Percentiles rank a stretch among this genome's conserved stretches.
phyloP scores from a whole-genome alignment of 2,888 invertebrate species.

The Phengaris alcon region DNA sequence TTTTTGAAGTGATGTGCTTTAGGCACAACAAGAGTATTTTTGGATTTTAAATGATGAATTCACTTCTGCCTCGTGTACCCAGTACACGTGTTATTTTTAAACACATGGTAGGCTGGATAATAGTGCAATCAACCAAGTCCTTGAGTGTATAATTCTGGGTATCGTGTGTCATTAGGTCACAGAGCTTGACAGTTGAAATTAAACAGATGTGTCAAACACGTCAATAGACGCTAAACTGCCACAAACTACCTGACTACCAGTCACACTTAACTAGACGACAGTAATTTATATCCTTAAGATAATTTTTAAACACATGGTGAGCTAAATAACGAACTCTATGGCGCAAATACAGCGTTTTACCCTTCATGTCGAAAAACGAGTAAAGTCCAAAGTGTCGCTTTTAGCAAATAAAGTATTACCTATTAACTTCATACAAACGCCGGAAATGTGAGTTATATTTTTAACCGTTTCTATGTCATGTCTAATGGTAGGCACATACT shows the following conservation, averaged over 20 bases:
- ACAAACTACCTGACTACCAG: background rate
- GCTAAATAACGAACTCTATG: background rate
- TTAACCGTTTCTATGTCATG: too few relatives aligned
- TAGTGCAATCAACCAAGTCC: background rate
- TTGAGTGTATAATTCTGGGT: background rate
- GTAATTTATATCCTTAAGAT: constrained; percentile 3
- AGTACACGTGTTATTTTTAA: too few relatives aligned
- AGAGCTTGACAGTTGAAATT: background rate
- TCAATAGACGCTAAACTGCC: background rate
- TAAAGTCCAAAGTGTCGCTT: too few relatives aligned
- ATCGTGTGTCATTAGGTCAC: constrained; percentile 12
- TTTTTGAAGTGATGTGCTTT: too few relatives aligned
- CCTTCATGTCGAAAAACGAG: too few relatives aligned
- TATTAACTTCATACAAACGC: too few relatives aligned
- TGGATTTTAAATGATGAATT: too few relatives aligned
- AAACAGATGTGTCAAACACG: background rate
- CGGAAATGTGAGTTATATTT: too few relatives aligned
- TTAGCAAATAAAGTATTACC: too few relatives aligned
- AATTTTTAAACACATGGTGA: background rate
- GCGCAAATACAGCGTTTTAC: background rate
- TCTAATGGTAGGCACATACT: too few relatives aligned
- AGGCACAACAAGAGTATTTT: too few relatives aligned
- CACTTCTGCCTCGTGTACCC: too few relatives aligned
- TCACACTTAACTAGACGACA: background rate
- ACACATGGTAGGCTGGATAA: background rate